A percentile compares a stretch with the other conserved stretches of the same genome.
phyloP scores from a whole-genome alignment of 2,888 invertebrate genomes.

The Ichneumoninae sp. region DNA sequence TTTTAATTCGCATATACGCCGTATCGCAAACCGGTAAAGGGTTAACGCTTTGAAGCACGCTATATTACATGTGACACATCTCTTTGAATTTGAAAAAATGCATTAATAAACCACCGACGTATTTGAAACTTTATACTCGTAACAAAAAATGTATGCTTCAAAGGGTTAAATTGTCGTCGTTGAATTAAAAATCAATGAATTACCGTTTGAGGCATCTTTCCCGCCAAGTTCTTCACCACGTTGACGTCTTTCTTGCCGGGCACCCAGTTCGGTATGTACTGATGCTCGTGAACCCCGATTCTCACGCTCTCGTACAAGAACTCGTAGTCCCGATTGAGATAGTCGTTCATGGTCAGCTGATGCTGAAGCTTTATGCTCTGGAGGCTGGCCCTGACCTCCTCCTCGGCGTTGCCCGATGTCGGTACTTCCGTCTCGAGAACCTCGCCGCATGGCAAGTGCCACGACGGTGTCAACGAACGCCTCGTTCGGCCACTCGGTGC shows the following conservation, averaged over 20 bases:
- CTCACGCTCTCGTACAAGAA: conserved; percentile 81
- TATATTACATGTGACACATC: no score
- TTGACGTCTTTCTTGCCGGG: conserved; percentile 80
- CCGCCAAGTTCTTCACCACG: conserved; percentile 72
- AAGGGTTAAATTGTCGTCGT: neutral
- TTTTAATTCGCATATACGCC: no score
- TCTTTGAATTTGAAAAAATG: no score
- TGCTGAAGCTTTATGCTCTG: conserved; percentile 78
- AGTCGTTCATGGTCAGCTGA: conserved; percentile 78
- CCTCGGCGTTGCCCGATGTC: conserved; percentile 66
- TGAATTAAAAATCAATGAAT: conserved; percentile 38
- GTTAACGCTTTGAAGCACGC: no score
- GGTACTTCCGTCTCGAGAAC: conserved; percentile 66
- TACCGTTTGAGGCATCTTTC: conserved; percentile 73
- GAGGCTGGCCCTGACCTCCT: conserved; percentile 72
- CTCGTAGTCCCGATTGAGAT: conserved; percentile 81
- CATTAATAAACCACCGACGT: no score
- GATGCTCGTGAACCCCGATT: conserved; percentile 79
- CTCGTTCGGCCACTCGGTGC: conserved; percentile 65
- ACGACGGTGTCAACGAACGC: conserved; percentile 72
- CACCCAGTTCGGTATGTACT: conserved; percentile 83
- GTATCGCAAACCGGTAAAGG: no score
- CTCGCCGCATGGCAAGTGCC: conserved; percentile 81
- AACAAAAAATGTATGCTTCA: no score
- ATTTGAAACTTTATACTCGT: no score